These are phyloP conservation scores for Hypercompe scribonia DNA, from an alignment of 2,888 invertebrate species.

Conservation along the genomic window DNA sequence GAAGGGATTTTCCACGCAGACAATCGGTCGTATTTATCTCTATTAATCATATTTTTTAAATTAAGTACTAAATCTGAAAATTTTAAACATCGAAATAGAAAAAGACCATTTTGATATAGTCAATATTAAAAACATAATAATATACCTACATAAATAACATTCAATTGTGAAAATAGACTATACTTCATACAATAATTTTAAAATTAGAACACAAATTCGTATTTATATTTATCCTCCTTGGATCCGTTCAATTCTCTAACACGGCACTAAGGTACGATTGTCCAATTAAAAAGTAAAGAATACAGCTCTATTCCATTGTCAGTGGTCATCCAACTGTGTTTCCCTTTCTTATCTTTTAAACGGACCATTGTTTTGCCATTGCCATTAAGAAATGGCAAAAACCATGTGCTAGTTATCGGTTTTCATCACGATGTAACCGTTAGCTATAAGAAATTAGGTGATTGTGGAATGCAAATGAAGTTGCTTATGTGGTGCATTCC, in stretches of 20 bases:
- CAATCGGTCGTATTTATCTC: neutral
- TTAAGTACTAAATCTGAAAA: neutral
- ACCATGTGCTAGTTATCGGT: neutral
- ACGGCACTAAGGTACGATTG: constrained; percentile 38
- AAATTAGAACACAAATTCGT: neutral
- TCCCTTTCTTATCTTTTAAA: constrained; percentile 36
- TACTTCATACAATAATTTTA: neutral
- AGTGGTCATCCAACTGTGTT: constrained; percentile 43
- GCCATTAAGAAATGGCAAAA: constrained; percentile 32
- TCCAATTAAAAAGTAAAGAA: constrained; percentile 47
- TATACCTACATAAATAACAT: neutral
- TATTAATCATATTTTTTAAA: neutral
- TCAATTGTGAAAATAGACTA: neutral
- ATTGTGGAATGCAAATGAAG: neutral
- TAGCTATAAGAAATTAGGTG: neutral
- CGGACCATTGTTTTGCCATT: constrained; percentile 43
- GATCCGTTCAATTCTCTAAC: constrained; percentile 13
- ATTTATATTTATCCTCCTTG: neutral
- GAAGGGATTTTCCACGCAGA: neutral
- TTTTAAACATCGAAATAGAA: neutral
- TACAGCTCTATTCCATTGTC: constrained; percentile 42
- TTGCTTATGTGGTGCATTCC: neutral
- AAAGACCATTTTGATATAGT: neutral
- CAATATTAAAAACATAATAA: neutral
- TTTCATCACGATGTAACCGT: neutral